Evolutionary conservation across 2,797 vertebrate genomes (phyloP), one percentile per base, ranked within the genome.

Genomic region (Loris lydekkerianus): DNA sequence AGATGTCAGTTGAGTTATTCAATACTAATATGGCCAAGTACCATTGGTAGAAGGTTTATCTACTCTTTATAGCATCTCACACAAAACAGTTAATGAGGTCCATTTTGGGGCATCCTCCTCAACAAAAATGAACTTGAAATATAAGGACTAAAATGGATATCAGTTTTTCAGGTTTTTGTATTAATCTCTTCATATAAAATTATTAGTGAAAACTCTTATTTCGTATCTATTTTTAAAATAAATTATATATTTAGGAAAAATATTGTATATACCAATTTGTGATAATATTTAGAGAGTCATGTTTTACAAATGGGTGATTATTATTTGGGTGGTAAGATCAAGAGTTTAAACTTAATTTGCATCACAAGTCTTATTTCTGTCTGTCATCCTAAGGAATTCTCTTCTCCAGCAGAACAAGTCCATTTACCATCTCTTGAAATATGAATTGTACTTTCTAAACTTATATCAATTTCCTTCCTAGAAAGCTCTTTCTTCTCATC

Each of bases 241-340:
- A 80, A 43, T 63, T 53, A 63, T 31, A 77, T 37, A 20, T 56
- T 86, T 91, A 46, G 17, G 81, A 91, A 31, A 91, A 85, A 25
- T 83, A 83, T 58, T 76, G 13, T 20, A 70, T n/a, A 15, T 9
- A 72, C 3, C 21, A 20, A 61, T 18, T 80, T 20, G 73, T 86
- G 75, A 37, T 61, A 60, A 80, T 49, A 77, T 82, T 86, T 70
- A 87, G 10, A 46, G 13, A 70, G 69, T 63, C 43, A 37, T 56
- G 20, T 49, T 96, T 87, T 81, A 85, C 4, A 86, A 90, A 87
- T 7, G 76, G n/a, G 1, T 81, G 76, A 37, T 88, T 76, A 83
- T 85, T 25, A 81, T 86, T 89, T 89, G 70, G 1, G 7, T 86
- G 29, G 27, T 61, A 67, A 77, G 15, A 80, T 67, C 7, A 91